A percentile compares a stretch with the other conserved stretches of the same genome.
Conservation (phyloP, 2,113 vertebrate species). For the Charadrius vociferus region DNA sequence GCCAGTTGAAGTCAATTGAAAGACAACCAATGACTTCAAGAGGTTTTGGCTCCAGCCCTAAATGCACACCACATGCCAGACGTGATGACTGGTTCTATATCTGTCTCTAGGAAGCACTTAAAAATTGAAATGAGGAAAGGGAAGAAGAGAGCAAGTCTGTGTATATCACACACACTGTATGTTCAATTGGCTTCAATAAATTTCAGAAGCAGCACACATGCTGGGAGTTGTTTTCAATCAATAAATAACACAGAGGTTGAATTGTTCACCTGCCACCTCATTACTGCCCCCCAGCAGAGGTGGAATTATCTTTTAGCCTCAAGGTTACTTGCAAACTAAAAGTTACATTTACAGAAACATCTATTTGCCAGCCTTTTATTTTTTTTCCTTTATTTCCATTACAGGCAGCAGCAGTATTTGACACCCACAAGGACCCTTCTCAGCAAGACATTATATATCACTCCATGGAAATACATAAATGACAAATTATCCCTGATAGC, state of each 20-base stretch:
- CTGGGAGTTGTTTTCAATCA: constrained; percentile 47
- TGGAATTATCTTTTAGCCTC: constrained; percentile 41
- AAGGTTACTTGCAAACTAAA: constrained; percentile 51
- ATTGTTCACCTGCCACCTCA: constrained; percentile 36
- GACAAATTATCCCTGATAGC: constrained; percentile 71
- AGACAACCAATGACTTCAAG: background rate
- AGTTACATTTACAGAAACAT: constrained; percentile 58
- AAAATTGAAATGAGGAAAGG: constrained; percentile 34
- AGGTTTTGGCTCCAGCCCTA: constrained; percentile 27
- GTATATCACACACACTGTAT: background rate
- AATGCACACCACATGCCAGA: constrained; percentile 7
- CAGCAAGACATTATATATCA: constrained; percentile 69
- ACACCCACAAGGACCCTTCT: constrained; percentile 73
- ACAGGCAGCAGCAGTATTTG: constrained; percentile 50
- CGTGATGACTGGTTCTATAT: background rate
- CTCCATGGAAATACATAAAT: constrained; percentile 67
- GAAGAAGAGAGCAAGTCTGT: constrained; percentile 17
- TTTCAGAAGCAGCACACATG: background rate
- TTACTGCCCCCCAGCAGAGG: constrained; percentile 20
- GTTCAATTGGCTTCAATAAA: constrained; percentile 35
- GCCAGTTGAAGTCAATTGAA: constrained; percentile 29
- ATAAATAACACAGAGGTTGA: constrained; percentile 40
- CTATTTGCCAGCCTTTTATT: constrained; percentile 50
- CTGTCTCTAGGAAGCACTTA: constrained; percentile 44
- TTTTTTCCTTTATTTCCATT: constrained; percentile 50